Base-by-base conservation (phyloP, 1,140 invertebrate species). In the Brachionus paranguensis region DNA sequence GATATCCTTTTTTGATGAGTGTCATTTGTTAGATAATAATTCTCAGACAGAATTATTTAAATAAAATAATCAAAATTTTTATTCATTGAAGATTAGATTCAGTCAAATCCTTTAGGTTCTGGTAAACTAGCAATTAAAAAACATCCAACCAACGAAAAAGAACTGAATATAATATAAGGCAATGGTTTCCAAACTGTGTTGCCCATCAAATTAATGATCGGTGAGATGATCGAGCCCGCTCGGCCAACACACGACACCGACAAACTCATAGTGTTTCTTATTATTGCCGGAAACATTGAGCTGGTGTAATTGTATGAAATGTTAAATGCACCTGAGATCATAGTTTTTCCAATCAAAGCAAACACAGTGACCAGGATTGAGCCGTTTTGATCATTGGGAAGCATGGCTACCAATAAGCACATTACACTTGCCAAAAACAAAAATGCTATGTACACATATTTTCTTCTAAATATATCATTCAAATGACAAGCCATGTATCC, bases 271-370 rank as follows among this genome's bases (percentile, higher is more conserved):
- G 72, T 76, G 17, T 29, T 76, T 76, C 72, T 33, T 10, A 76
- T n/a, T 20, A 50, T 27, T 14, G 45, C 45, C 2, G 72, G 72
- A 76, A 76, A 76, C 72, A 76, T 76, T 0, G 41, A 7, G 14
- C 72, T 76, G 20, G 43, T 76, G 33, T 76, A 76, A 50, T 27
- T 50, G 27, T 76, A 76, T 14, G 72, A 76, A 12, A 50, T 50
- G 50, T 76, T 76, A 24, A 76, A 76, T 3, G 72, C 72, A 12
- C 43, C 72, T 5, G 72, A 76, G 5, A 45, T 45, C 72, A 76
- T 76, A 53, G 72, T 12, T 47, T 76, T 76, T 6, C 72, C 72
- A 76, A 76, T 76, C 45, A 50, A 76, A 50, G 72, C 72, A 76
- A 76, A 76, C 27, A 76, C 8, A 76, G 12, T 76, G 11, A 53